Evolutionary conservation across 2,113 vertebrate genomes (phyloP).

Genomic region (Marcusenius ussheri): DNA sequence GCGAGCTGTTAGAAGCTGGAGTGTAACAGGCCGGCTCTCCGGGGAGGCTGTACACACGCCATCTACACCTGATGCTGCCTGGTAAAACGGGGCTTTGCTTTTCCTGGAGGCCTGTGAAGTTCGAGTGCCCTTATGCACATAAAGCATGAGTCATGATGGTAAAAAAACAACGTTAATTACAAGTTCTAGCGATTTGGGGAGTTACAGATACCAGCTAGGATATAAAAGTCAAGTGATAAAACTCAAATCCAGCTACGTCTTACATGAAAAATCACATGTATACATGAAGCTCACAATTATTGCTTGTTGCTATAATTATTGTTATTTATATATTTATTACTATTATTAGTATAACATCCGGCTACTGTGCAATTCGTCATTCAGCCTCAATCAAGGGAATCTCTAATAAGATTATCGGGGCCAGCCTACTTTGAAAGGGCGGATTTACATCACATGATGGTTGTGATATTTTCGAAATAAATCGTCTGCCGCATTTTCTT

Average conservation of each 20-base stretch:
- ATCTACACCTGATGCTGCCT: constrained; percentile 41
- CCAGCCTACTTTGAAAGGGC: not conserved
- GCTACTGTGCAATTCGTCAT: not conserved
- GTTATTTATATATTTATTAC: not conserved
- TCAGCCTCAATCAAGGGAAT: not conserved
- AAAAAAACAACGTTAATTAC: not conserved
- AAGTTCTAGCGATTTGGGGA: not conserved
- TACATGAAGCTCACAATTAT: not conserved
- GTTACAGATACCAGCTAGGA: not conserved
- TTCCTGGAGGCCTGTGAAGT: not conserved
- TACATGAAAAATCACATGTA: not conserved
- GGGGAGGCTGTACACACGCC: constrained; percentile 40
- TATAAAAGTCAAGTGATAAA: constrained; percentile 14
- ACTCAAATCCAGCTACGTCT: not conserved
- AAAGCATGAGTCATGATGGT: not conserved
- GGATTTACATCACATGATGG: not conserved
- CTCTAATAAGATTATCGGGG: not conserved
- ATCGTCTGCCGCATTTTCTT: not conserved
- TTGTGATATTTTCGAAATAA: not conserved
- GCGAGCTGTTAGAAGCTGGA: constrained; percentile 34
- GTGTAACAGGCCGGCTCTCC: constrained; percentile 38
- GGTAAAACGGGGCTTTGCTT: constrained; percentile 34
- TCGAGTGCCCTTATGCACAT: constrained; percentile 23
- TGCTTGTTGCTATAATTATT: not conserved
- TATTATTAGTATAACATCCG: not conserved